A percentile compares a stretch with the other conserved stretches of the same genome.
These are phyloP conservation scores for Cyanoderma ruficeps DNA, from an alignment of 2,113 vertebrate genomes.

Conservation along the genomic window DNA sequence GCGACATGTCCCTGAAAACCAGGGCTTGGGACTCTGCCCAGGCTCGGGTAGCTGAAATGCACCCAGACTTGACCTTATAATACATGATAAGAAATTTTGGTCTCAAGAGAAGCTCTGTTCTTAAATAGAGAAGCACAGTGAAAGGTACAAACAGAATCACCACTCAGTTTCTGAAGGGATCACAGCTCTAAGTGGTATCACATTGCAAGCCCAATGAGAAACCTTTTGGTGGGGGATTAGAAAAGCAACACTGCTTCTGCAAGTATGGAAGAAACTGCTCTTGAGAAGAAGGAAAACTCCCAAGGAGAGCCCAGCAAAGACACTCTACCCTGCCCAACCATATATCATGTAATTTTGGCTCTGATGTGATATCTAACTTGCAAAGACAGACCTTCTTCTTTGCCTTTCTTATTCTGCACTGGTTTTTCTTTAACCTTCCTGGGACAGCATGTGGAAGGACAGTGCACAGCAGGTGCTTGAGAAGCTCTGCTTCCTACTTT, in stretches of 20 bases:
- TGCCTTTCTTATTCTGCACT: neutral
- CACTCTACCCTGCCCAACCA: fast-evolving
- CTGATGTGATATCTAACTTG: neutral
- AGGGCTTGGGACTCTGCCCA: neutral
- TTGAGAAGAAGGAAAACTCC: neutral
- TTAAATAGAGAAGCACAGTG: neutral
- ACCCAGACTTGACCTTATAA: constrained; percentile 2
- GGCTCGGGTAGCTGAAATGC: neutral
- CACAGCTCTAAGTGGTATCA: neutral
- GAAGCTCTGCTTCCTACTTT: neutral
- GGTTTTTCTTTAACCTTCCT: neutral
- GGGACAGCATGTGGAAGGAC: neutral
- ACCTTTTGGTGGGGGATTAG: neutral
- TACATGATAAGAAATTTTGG: neutral
- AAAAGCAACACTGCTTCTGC: neutral
- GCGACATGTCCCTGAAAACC: neutral
- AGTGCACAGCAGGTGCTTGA: neutral
- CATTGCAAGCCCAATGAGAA: neutral
- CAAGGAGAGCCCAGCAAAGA: neutral
- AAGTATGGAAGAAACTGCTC: neutral
- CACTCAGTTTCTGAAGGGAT: neutral
- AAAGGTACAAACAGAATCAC: neutral
- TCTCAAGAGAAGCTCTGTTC: neutral
- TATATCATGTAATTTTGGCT: fast-evolving
- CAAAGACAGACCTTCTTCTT: neutral